phyloP scores from a whole-genome alignment of 2,797 vertebrate genomes.

The Kryptolebias ocellatus region DNA sequence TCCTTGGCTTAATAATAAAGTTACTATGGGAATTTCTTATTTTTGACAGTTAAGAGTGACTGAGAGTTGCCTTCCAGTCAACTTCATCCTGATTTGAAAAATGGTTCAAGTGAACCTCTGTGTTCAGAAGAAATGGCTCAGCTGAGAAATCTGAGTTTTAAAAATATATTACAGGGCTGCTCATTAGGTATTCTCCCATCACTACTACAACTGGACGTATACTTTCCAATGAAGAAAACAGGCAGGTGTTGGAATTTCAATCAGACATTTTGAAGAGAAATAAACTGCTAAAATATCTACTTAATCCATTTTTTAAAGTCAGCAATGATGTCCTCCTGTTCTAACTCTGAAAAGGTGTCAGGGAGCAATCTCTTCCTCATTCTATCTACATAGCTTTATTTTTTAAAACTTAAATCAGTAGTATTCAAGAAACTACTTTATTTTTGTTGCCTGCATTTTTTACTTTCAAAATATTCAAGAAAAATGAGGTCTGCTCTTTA shows the following conservation, averaged over 20 bases:
- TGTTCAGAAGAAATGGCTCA: neutral
- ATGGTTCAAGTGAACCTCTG: neutral
- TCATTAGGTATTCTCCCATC: neutral
- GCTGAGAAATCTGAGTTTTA: conserved; percentile 11
- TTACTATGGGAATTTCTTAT: neutral
- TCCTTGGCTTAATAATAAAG: neutral
- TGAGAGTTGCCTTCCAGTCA: neutral
- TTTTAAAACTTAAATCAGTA: no score
- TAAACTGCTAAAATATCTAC: neutral
- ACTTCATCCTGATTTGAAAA: neutral
- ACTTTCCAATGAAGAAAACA: conserved; percentile 5
- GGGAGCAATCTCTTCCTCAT: no score
- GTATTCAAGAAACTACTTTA: no score
- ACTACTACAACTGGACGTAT: neutral
- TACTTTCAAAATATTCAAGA: no score
- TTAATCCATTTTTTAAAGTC: no score
- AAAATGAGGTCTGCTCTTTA: no score
- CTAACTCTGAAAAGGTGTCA: no score
- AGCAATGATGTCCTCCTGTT: no score
- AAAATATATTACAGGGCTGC: neutral
- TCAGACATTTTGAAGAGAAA: conserved; percentile 1
- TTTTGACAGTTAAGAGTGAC: neutral
- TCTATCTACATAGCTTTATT: no score
- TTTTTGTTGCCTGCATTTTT: no score
- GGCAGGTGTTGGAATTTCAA: neutral